Evolutionary conservation across 1,140 invertebrate species (phyloP).

Genomic region (Heliconius nattereri): DNA sequence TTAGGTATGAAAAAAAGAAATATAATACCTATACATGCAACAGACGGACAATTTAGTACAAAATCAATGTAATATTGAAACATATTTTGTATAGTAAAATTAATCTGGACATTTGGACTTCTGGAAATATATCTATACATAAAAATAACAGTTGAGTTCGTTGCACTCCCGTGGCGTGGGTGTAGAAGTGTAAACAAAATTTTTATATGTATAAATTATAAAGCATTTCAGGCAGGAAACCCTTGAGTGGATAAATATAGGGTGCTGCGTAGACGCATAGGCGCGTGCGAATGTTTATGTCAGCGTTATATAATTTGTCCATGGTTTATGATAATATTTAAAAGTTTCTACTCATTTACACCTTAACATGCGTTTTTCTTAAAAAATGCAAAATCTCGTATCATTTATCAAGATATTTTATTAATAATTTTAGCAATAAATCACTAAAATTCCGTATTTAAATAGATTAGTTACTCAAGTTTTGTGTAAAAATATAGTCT

Average conservation of each 20-base stretch:
- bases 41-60: background rate
- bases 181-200: constrained; percentile 61
- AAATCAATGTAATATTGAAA: background rate
- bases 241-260: constrained; percentile 74
- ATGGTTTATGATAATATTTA: background rate
- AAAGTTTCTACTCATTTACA: background rate
- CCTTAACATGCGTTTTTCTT: background rate
- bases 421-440: background rate
- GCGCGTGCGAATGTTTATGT: constrained; percentile 61
- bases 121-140: constrained; percentile 34
- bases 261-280: constrained; percentile 58
- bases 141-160: constrained; percentile 60
- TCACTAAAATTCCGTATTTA: background rate
- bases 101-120: constrained; percentile 22
- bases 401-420: background rate
- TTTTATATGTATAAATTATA: constrained; percentile 69
- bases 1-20: no score
- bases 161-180: constrained; percentile 63
- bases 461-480: no score
- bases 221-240: constrained; percentile 74
- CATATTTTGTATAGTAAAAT: background rate
- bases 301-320: constrained; percentile 19
- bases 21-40: no score
- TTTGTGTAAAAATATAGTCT: background rate
- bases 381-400: background rate